Evolutionary conservation across 2,888 invertebrate species (phyloP), one percentile per base, ranked within the genome.

Genomic region (Linnaemya tessellans): DNA sequence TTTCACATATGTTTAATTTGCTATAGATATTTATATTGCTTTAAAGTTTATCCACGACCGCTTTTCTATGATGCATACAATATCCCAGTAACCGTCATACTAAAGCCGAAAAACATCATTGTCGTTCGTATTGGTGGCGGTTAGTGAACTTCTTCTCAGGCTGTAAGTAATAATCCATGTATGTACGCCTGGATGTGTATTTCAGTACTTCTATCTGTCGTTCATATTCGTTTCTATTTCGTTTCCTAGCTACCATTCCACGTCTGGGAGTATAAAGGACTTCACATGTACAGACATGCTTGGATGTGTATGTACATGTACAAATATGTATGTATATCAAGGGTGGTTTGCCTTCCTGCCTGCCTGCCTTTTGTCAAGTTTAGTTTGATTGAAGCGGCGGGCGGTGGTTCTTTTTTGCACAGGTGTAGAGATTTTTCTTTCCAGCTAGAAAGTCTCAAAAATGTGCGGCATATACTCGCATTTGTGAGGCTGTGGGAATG

Each of bases 1-100:
- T 25, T 46, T 11, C 30, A 46, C 38, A 49, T 65, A n/a, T 65
- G 46, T 11, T 70, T 22, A 20, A 38, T 43, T 56, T 41, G 20
- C 49, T 43, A 35, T 25, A 0, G 11, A 10, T 2, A 43, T 4
- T 41, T 41, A 11, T 7, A 43, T 25, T 25, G 20, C 41, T 58
- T 71, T 43, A 78, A 70, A 30, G 9, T 60, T 49, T 62, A 58
- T 65, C 18, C 20, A 54, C 56, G 43, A 58, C 54, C 51, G 54
- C 38, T 82, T 79, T 70, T 75, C 74, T 80, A 70, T 82, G 82
- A 82, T 85, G 82, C 85, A 79, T 41, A 70, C 85, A 82, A 82
- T 85, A 80, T 85, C 82, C 85, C 79, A 82, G 85, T 82, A 85
- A 85, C 85, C 85, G 82, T 85, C 20, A 85, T 75, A 85, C 85